A percentile compares a stretch with the other conserved stretches of the same genome.
These are phyloP conservation scores for Corbicula japonica DNA, from an alignment of 2,888 invertebrate species.

Conservation along the genomic window DNA sequence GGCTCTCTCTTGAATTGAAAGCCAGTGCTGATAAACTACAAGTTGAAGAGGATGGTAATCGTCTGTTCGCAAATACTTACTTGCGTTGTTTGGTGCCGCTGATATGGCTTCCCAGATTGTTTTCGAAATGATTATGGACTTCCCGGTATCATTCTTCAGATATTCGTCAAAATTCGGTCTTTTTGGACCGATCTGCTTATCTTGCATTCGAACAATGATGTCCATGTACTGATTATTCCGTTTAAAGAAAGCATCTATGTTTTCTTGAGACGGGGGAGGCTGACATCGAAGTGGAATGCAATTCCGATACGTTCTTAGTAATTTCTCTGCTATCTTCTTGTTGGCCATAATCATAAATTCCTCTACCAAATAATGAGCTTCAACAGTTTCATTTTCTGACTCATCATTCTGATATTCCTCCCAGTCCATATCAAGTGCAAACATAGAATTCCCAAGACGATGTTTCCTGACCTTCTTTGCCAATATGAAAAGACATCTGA, in stretches of 20 bases:
- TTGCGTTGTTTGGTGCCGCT: background rate
- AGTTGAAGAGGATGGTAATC: conserved; percentile 52
- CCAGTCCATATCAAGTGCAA: conserved; percentile 34
- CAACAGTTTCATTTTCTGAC: conserved; percentile 13
- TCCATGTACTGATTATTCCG: conserved; percentile 26
- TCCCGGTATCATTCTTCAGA: background rate
- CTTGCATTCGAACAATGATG: conserved; percentile 42
- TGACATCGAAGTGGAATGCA: conserved; percentile 60
- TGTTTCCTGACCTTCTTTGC: conserved; percentile 42
- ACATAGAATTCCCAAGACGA: conserved; percentile 48
- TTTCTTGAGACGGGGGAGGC: conserved; percentile 26
- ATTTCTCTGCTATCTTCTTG: conserved; percentile 33
- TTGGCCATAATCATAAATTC: conserved; percentile 67
- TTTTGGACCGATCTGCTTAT: conserved; percentile 3
- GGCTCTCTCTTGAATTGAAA: conserved; percentile 45
- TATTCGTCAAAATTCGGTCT: background rate
- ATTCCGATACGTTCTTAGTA: conserved; percentile 40
- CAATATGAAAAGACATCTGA: conserved; percentile 37
- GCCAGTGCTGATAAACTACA: conserved; percentile 44
- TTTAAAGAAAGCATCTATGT: conserved; percentile 44
- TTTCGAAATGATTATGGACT: background rate
- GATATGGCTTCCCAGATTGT: background rate
- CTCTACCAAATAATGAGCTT: conserved; percentile 65
- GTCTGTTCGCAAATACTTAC: conserved; percentile 34
- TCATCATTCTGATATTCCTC: background rate